phyloP scores from a whole-genome alignment of 2,797 vertebrate genomes.

The Nasua narica region DNA sequence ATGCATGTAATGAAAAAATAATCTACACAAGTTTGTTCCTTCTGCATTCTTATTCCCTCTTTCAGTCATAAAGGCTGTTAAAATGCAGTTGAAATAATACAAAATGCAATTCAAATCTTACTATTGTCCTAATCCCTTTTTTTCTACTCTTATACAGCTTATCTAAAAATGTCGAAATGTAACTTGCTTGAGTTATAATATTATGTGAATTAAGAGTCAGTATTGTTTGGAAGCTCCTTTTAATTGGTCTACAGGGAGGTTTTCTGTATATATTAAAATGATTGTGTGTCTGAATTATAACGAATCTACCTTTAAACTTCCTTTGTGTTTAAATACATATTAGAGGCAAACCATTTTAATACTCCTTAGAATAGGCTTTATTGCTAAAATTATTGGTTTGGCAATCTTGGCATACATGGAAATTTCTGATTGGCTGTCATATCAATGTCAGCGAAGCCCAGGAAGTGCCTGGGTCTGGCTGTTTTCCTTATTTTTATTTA shows the following conservation, averaged over 20 bases:
- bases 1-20: constrained; percentile 79
- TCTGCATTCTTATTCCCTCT: constrained; percentile 49
- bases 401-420: constrained; percentile 53
- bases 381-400: constrained; percentile 74
- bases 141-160: constrained; percentile 58
- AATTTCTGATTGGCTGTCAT: constrained; percentile 80
- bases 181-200: constrained; percentile 79
- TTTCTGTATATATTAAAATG: constrained; percentile 83
- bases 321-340: constrained; percentile 71
- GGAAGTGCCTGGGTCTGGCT: constrained; percentile 79
- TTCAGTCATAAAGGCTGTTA: constrained; percentile 69
- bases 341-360: constrained; percentile 73
- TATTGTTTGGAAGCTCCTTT: constrained; percentile 82
- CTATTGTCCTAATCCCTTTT: constrained; percentile 72
- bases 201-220: constrained; percentile 79
- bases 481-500: constrained; percentile 85
- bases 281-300: constrained; percentile 78
- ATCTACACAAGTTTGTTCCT: constrained; percentile 72
- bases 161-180: constrained; percentile 79
- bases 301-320: constrained; percentile 77
- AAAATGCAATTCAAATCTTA: constrained; percentile 72
- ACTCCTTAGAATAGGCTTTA: constrained; percentile 74
- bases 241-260: constrained; percentile 83
- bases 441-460: constrained; percentile 68
- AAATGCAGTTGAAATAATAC: constrained; percentile 72